Conservation (phyloP, 2,113 vertebrate genomes). For the Gymnorhina tibicen region DNA sequence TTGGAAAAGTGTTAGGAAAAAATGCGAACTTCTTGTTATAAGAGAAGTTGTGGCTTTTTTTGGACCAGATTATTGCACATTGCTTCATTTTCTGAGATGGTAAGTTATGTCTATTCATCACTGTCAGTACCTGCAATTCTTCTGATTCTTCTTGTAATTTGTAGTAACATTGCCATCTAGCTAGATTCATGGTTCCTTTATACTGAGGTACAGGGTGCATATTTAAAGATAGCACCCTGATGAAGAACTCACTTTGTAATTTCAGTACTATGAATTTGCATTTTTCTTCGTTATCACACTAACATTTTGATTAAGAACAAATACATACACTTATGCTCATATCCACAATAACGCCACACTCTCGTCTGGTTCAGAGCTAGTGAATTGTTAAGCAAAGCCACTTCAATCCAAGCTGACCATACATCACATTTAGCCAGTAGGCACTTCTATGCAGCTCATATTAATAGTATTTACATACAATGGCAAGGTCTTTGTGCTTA, state of each 20-base stretch:
- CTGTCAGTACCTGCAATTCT: not conserved
- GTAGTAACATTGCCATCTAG: not conserved
- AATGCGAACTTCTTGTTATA: not conserved
- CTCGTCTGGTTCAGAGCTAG: not conserved
- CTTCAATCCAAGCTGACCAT: not conserved
- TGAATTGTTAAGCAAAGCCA: not conserved
- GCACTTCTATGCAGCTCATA: not conserved
- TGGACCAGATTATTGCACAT: not conserved
- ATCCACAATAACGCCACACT: not conserved
- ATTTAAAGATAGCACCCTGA: not conserved
- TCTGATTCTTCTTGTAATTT: not conserved
- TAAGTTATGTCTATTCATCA: not conserved
- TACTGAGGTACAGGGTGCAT: not conserved
- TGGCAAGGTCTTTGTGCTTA: not conserved
- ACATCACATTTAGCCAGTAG: not conserved
- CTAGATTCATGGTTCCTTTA: not conserved
- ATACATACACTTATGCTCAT: not conserved
- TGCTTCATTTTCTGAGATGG: not conserved
- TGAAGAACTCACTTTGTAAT: not conserved
- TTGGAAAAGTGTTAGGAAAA: not conserved
- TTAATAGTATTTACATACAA: not conserved
- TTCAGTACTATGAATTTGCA: not conserved
- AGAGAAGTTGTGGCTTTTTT: not conserved
- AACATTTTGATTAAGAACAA: not conserved
- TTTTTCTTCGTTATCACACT: not conserved